These are phyloP conservation scores for Sanderia malayensis DNA, from an alignment of 30 jellyfish, hydroid and myxozoan genomes.

Conservation along the genomic window DNA sequence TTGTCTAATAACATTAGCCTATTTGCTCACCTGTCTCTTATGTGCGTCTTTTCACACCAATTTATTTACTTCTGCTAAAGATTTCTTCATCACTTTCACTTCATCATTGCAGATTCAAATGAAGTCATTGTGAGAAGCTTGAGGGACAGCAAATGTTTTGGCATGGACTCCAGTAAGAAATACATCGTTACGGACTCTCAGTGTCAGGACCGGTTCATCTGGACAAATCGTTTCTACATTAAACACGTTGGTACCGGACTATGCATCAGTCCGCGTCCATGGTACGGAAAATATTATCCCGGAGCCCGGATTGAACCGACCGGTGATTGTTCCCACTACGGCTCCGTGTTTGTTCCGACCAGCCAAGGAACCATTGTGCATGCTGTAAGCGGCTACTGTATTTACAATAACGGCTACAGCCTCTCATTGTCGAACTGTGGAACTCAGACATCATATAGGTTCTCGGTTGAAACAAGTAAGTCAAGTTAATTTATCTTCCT, in stretches of 20 bases:
- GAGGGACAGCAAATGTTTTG: conserved; percentile 11
- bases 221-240: not conserved
- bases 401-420: conserved; percentile 10
- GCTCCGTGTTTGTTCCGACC: conserved; percentile 25
- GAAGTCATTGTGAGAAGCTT: conserved; percentile 17
- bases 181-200: not conserved
- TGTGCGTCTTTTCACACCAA: too few relatives aligned
- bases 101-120: not conserved
- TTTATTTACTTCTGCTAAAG: too few relatives aligned
- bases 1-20: too few relatives aligned
- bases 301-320: conserved; percentile 17
- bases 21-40: too few relatives aligned
- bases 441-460: not conserved
- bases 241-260: conserved; percentile 32
- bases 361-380: conserved; percentile 25
- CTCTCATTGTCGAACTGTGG: conserved; percentile 16
- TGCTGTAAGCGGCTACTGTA: conserved; percentile 50
- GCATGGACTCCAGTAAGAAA: not conserved
- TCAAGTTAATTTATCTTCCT: too few relatives aligned
- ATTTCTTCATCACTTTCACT: not conserved
- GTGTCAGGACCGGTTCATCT: conserved; percentile 29
- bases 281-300: conserved; percentile 27
- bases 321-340: conserved; percentile 38
- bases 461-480: conserved; percentile 18
- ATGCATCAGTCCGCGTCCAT: conserved; percentile 24